Base-by-base conservation (phyloP, 2,113 vertebrate genomes). In the Campylorhamphus procurvoides region DNA sequence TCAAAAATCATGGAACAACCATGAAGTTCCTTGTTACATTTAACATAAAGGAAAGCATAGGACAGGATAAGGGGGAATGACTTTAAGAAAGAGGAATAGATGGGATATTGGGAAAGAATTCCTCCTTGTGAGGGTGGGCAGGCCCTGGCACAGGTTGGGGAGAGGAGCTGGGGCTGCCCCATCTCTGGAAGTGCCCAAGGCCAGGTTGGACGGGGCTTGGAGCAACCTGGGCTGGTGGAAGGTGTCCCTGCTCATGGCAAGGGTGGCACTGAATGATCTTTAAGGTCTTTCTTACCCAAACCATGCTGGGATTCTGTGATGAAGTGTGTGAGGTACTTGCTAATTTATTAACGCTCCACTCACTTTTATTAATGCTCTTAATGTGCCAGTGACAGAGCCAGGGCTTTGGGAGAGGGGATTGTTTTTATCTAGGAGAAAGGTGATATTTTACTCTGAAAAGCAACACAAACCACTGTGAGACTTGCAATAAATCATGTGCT, bases 401-500 rank as follows among this genome's bases (percentile, higher is more conserved):
- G 68, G 81, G 37, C 52, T 81, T 37, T 31, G 80, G 84, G 77
- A 81, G 91, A 66, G 76, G 29, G 87, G 55, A 47, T 55, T 67
- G 55, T 7, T 31, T 59, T 89, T 39, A 71, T 68, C 71, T 81
- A 63, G 90, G 86, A 75, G 89, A 47, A 74, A 50, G 40, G 80
- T 4, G 4, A 53, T 96, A 74, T 95, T 95, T 96, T 87, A 55
- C 52, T 19, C 69, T 52, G 89, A 47, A 87, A 74, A 75, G 93
- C 71, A 94, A 81, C 77, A 71, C 68, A 73, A 71, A 89, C 4
- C 73, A 28, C 52, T 1, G 4, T 0, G 1, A 40, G 72, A 29
- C 55, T 90, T 1, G 0, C 1, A 50, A 92, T 94, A 80, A 93
- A 95, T 96, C 90, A 49, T 7, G 20, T 4, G 55, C 85, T 86